These are phyloP conservation scores for Sialis lutaria DNA, from an alignment of 2,888 invertebrate genomes.

Conservation along the genomic window DNA sequence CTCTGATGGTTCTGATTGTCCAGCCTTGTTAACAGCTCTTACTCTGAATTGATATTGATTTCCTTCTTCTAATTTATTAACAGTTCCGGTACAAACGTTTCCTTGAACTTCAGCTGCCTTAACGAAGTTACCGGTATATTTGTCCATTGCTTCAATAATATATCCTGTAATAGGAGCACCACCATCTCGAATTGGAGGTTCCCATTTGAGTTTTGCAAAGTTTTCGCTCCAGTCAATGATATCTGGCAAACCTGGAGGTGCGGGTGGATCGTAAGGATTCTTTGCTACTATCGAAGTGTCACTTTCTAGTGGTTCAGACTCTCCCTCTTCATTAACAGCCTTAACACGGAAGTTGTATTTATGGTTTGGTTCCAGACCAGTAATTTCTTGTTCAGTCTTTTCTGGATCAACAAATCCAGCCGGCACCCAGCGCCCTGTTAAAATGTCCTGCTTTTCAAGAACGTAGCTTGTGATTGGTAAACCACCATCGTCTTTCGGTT, in stretches of 20 bases:
- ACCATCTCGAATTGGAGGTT: conserved; percentile 74
- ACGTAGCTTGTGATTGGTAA: conserved; percentile 78
- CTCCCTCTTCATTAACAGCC: conserved; percentile 93
- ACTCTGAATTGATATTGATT: conserved; percentile 92
- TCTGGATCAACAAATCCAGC: conserved; percentile 71
- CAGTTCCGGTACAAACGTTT: conserved; percentile 69
- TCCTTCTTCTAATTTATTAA: conserved; percentile 79
- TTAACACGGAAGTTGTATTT: conserved; percentile 96
- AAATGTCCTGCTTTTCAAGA: conserved; percentile 86
- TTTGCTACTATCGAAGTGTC: conserved; percentile 83
- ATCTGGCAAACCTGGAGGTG: conserved; percentile 79
- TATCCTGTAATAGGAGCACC: conserved; percentile 90
- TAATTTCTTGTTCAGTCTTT: conserved; percentile 64
- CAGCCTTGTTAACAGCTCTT: conserved; percentile 90
- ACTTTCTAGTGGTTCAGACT: conserved; percentile 86
- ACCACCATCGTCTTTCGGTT: conserved; percentile 93
- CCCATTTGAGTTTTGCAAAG: conserved; percentile 81
- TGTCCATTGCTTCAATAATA: conserved; percentile 81
- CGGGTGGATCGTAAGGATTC: conserved; percentile 87
- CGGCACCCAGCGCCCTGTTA: conserved; percentile 76
- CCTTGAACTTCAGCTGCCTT: conserved; percentile 76
- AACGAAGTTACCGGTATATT: conserved; percentile 66
- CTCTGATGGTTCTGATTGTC: conserved; percentile 81
- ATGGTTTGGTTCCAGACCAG: conserved; percentile 84
- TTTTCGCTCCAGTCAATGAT: conserved; percentile 84